Evolutionary conservation across 2,797 vertebrate genomes (phyloP).

Genomic region (Emydoidea blandingii): DNA sequence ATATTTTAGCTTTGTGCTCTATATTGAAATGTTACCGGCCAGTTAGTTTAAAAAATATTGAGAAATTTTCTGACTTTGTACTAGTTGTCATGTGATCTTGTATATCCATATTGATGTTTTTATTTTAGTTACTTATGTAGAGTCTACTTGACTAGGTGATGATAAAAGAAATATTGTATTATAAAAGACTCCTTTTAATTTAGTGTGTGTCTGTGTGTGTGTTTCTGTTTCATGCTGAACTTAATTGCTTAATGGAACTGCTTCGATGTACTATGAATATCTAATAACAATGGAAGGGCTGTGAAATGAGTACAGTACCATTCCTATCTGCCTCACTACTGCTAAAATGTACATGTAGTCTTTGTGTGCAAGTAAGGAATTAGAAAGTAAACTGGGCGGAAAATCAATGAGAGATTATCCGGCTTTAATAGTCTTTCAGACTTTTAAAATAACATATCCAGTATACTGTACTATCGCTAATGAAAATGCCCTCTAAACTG

Average conservation of each 20-base stretch:
- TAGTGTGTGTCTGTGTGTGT: background rate
- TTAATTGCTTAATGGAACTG: background rate
- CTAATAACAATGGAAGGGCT: background rate
- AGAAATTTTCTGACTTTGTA: background rate
- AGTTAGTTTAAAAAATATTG: background rate
- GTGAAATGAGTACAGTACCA: background rate
- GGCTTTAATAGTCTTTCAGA: background rate
- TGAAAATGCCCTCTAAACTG: too few relatives aligned
- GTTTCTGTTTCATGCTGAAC: background rate
- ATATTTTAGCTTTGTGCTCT: background rate
- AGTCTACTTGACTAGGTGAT: background rate
- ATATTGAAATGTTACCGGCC: background rate
- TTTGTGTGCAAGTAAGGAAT: background rate
- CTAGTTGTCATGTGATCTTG: background rate
- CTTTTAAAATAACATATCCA: background rate
- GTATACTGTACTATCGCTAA: background rate
- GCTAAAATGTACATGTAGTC: background rate
- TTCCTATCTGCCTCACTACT: background rate
- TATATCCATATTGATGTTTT: background rate
- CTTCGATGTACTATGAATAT: background rate
- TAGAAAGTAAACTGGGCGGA: background rate
- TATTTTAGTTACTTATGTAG: background rate
- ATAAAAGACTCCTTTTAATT: background rate
- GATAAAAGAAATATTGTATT: background rate
- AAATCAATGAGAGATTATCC: background rate